phyloP scores from a whole-genome alignment of 2,888 invertebrate genomes.

The Chalcis sispes region DNA sequence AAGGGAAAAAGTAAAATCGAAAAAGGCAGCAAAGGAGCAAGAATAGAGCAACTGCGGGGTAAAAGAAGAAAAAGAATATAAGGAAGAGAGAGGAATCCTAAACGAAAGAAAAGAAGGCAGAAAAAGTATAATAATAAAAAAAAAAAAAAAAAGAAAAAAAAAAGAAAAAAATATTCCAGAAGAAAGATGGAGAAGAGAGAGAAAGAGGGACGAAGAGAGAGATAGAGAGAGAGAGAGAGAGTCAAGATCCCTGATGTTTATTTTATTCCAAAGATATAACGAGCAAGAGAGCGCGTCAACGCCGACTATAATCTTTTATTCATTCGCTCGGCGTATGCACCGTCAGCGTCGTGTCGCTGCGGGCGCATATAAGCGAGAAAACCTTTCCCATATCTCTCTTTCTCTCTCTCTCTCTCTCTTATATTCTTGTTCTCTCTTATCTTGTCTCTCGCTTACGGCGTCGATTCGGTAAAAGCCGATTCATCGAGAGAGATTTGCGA shows the following conservation, averaged over 20 bases:
- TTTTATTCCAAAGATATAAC: slow-evolving; percentile 22
- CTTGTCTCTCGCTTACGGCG: background rate
- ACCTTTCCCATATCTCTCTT: too few species aligned
- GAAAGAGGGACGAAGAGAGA: slow-evolving; percentile 8
- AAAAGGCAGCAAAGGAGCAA: too few species aligned
- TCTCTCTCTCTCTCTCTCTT: too few species aligned
- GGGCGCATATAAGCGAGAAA: too few species aligned
- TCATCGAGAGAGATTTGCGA: slow-evolving; percentile 26
- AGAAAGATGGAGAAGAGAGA: background rate
- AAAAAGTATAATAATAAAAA: background rate
- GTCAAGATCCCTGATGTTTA: background rate
- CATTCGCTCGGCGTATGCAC: slow-evolving; percentile 57
- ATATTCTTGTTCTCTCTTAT: too few species aligned
- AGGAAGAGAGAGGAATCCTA: too few species aligned
- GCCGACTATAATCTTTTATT: slow-evolving; percentile 60
- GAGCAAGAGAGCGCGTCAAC: slow-evolving; percentile 27
- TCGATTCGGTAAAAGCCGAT: slow-evolving; percentile 50
- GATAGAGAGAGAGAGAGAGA: background rate
- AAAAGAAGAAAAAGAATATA: too few species aligned
- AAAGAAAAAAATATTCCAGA: slow-evolving; percentile 3
- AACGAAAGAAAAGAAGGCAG: too few species aligned
- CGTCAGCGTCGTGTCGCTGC: slow-evolving; percentile 39
- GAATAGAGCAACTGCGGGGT: too few species aligned
- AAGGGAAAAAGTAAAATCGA: too few species aligned
- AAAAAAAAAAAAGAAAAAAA: background rate